Evolutionary conservation across 2,888 invertebrate species (phyloP).

Genomic region (Heteromyza rotundicornis): DNA sequence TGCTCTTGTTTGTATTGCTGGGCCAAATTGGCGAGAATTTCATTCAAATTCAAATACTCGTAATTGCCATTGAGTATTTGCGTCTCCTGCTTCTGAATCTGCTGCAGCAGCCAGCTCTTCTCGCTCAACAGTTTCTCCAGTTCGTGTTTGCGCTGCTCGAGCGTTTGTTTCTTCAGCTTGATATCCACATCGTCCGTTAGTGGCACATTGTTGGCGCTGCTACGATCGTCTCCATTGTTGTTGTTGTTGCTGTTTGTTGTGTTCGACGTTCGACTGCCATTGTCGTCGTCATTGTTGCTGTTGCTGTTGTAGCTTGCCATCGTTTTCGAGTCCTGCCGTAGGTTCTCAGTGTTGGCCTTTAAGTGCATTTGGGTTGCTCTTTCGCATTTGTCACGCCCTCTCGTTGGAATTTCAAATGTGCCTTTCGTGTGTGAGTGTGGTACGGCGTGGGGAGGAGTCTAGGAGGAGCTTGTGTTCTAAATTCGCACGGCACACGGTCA

Average conservation of each 20-base stretch:
- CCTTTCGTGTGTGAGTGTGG: conserved; percentile 22
- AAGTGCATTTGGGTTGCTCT: conserved; percentile 19
- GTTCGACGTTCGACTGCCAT: background rate
- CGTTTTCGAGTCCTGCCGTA: conserved; percentile 34
- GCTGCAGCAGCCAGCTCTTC: conserved; percentile 59
- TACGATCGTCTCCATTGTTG: conserved; percentile 34
- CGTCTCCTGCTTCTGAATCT: conserved; percentile 60
- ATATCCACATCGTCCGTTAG: conserved; percentile 28
- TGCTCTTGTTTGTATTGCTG: conserved; percentile 52
- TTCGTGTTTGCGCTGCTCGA: conserved; percentile 56
- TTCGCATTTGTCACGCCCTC: conserved; percentile 25
- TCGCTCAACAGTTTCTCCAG: conserved; percentile 59
- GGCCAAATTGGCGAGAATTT: conserved; percentile 49
- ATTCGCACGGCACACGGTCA: background rate
- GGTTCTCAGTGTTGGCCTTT: conserved; percentile 28
- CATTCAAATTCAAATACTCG: conserved; percentile 54
- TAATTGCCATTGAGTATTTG: conserved; percentile 58
- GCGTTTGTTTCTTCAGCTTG: conserved; percentile 47
- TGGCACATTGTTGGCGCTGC: conserved; percentile 7
- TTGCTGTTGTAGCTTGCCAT: conserved; percentile 19
- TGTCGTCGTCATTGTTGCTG: background rate
- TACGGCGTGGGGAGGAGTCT: conserved; percentile 13
- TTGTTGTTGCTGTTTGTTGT: conserved; percentile 37
- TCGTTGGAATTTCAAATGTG: conserved; percentile 42
- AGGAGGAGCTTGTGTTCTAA: conserved; percentile 12